Percentiles rank a stretch among this genome's conserved stretches.
Evolutionary conservation across 2,797 vertebrate genomes (phyloP).

Genomic region (Pyrrhura leucotis): DNA sequence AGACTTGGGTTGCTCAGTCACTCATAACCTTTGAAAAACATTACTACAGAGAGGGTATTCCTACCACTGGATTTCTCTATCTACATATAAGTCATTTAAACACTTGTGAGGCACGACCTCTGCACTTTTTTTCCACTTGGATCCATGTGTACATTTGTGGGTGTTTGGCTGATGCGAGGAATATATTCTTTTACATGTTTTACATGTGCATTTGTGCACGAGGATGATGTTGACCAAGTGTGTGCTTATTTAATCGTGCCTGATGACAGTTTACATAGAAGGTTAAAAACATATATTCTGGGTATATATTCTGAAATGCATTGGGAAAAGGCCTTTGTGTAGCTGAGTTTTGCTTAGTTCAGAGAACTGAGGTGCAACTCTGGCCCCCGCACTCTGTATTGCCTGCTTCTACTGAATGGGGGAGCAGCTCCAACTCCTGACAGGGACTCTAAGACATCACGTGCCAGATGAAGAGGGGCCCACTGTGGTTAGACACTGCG

Average conservation of each 20-base stretch:
- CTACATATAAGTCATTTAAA: not conserved
- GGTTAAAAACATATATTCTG: not conserved
- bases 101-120: not conserved
- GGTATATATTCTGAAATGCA: not conserved
- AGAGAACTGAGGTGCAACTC: not conserved
- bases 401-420: not conserved
- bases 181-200: not conserved
- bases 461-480: not conserved
- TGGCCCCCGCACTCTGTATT: no score
- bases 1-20: not conserved
- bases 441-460: not conserved
- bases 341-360: not conserved
- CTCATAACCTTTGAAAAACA: not conserved
- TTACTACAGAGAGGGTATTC: not conserved
- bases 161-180: not conserved
- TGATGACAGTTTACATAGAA: not conserved
- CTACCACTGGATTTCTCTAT: not conserved
- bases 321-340: not conserved
- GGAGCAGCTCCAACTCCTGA: not conserved
- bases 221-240: not conserved
- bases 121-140: not conserved
- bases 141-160: not conserved
- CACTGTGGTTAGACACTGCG: not conserved
- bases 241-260: not conserved
- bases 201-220: fast-evolving